Base-by-base conservation (phyloP, 1,140 invertebrate species). In the Probaryconus sp. region DNA sequence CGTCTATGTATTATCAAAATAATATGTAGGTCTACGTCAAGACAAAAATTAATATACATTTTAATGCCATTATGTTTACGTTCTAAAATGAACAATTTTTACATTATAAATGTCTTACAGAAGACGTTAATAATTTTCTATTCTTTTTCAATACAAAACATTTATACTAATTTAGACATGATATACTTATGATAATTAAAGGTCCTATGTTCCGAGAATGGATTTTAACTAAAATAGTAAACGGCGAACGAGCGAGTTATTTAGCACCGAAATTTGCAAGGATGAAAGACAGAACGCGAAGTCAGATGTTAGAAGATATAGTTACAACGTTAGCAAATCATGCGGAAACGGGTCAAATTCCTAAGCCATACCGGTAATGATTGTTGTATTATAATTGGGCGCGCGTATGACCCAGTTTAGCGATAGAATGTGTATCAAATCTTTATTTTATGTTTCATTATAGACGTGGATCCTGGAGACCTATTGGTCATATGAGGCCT, bases 201-300 rank as follows among this genome's bases (percentile, higher is more conserved):
- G 85, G 85, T 31, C 76, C 85, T 0, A 93, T 94, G 89, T 94
- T 92, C 83, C 92, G 95, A 18, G 97, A 99, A 85, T 99, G 98
- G 94, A 89, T 99, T 11, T 89, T 99, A 3, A 98, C 97, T 2
- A 99, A 99, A 88, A 95, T 99, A 38, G 97, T 99, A 0, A 99
- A 99, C 80, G 98, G 97, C 0, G 98, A 99, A 84, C 90, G 97
- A 58, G 97, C 97, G 0, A 97, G 95, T 60, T 98, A 98, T 81
- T 98, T 96, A 6, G 96, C 97, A 2, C 96, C 97, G 0, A 98
- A 98, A 86, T 99, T 99, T 84, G 96, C 97, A 0, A 91, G 96
- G 60, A 96, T 99, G 93, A 94, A 97, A 83, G 96, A 97, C 80
- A 87, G 96, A 45, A 98, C 96, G 0, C 89, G 96, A 14, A 93